Percentiles rank a stretch among this genome's conserved stretches.
These are phyloP conservation scores for Pollachius pollachius DNA, from an alignment of 2,113 vertebrate genomes.

Conservation along the genomic window DNA sequence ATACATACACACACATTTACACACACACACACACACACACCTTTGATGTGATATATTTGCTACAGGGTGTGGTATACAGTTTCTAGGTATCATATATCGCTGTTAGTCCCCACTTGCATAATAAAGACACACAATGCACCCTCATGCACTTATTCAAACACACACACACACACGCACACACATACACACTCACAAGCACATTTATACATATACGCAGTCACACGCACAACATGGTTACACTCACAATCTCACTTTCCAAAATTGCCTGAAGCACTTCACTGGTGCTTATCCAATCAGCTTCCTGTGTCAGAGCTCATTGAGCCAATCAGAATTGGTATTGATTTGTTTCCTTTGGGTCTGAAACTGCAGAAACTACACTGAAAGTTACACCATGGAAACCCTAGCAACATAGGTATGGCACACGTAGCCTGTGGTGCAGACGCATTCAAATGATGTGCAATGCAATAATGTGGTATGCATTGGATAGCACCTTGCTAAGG, in stretches of 20 bases:
- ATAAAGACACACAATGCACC: neutral
- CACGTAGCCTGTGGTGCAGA: too few relatives aligned
- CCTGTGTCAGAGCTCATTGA: constrained; percentile 42
- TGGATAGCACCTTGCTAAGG: too few relatives aligned
- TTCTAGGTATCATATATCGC: neutral
- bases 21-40: constrained; percentile 1
- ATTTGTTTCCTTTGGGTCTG: constrained; percentile 21
- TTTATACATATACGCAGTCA: neutral
- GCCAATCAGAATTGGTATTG: constrained; percentile 48
- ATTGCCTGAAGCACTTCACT: constrained; percentile 15
- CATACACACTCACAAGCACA: neutral
- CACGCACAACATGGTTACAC: neutral
- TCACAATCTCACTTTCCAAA: constrained; percentile 1
- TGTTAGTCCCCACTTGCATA: neutral
- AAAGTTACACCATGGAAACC: too few relatives aligned
- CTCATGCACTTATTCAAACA: neutral
- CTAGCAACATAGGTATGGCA: too few relatives aligned
- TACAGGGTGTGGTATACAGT: neutral
- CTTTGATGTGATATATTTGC: neutral
- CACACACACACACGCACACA: neutral
- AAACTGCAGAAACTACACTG: too few relatives aligned
- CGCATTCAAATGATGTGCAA: too few relatives aligned
- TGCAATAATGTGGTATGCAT: too few relatives aligned
- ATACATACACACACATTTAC: neutral
- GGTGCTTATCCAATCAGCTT: constrained; percentile 49